Percentiles rank a stretch among this genome's conserved stretches.
Conservation (phyloP, 2,113 vertebrate genomes). For the Erythrocercus mccallii region DNA sequence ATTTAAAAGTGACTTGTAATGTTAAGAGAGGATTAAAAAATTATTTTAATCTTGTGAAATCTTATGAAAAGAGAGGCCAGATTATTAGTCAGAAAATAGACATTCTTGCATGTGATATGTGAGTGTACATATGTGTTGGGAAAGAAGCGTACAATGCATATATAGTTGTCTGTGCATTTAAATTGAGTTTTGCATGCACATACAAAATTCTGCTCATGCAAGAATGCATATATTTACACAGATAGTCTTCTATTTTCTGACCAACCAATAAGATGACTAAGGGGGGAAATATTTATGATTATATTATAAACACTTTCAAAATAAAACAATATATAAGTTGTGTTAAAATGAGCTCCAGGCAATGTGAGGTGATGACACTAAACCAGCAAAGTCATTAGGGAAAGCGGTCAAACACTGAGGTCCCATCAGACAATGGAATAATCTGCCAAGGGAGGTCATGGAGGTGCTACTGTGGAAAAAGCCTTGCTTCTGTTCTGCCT, state of each 20-base stretch:
- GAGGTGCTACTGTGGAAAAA: background rate
- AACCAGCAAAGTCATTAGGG: background rate
- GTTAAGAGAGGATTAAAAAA: background rate
- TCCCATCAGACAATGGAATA: constrained; percentile 33
- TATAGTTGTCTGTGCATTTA: background rate
- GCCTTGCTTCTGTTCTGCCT: background rate
- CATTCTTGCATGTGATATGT: constrained; percentile 33
- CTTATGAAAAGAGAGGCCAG: background rate
- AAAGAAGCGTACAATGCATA: background rate
- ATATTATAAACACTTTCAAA: background rate
- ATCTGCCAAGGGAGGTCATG: constrained; percentile 41
- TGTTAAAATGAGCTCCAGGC: background rate
- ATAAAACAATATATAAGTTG: background rate
- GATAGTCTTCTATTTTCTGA: constrained; percentile 45
- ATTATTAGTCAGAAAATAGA: constrained; percentile 48
- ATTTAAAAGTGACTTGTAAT: background rate
- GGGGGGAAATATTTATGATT: constrained; percentile 33
- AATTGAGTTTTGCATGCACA: constrained; percentile 23
- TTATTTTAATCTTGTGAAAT: background rate
- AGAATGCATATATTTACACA: constrained; percentile 18
- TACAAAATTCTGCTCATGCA: background rate
- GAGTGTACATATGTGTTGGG: background rate
- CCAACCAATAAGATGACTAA: constrained; percentile 27
- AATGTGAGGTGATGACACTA: background rate
- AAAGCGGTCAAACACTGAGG: constrained; percentile 43